Evolutionary conservation across 2,888 invertebrate genomes (phyloP).

Genomic region (Antitype chi): DNA sequence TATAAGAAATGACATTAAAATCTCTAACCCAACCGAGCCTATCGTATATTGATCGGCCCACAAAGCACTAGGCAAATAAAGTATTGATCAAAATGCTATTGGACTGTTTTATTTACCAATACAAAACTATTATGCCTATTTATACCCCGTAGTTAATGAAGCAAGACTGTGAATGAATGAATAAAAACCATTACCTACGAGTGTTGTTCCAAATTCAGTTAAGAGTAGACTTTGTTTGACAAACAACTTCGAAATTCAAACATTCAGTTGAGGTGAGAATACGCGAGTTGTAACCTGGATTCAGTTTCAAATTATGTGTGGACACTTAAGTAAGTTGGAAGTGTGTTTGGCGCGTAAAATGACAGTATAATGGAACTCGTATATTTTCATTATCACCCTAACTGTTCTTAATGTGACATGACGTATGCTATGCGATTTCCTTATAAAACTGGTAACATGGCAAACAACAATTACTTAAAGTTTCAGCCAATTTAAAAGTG

Average conservation of each 20-base stretch:
- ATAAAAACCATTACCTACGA: neutral
- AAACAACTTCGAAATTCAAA: neutral
- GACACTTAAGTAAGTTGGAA: neutral
- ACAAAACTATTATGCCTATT: neutral
- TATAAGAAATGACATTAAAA: conserved; percentile 35
- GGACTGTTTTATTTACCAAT: neutral
- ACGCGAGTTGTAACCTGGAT: neutral
- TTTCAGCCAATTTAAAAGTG: neutral
- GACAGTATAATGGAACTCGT: neutral
- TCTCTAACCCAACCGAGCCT: neutral
- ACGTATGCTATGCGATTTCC: neutral
- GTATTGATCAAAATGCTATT: neutral
- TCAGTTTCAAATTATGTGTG: neutral
- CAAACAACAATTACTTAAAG: neutral
- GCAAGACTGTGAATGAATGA: neutral
- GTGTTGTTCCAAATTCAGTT: neutral
- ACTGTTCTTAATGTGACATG: neutral
- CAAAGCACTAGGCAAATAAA: conserved; percentile 2
- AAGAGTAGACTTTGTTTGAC: neutral
- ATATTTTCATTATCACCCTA: neutral
- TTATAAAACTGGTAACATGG: neutral
- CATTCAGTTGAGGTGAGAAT: neutral
- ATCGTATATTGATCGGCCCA: conserved; percentile 35
- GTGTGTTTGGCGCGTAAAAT: neutral
- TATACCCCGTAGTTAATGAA: neutral